A percentile compares a stretch with the other conserved stretches of the same genome.
These are phyloP conservation scores for Epizoanthus ramosus DNA, from an alignment of 92 coral and sea anemone genomes.

Conservation along the genomic window DNA sequence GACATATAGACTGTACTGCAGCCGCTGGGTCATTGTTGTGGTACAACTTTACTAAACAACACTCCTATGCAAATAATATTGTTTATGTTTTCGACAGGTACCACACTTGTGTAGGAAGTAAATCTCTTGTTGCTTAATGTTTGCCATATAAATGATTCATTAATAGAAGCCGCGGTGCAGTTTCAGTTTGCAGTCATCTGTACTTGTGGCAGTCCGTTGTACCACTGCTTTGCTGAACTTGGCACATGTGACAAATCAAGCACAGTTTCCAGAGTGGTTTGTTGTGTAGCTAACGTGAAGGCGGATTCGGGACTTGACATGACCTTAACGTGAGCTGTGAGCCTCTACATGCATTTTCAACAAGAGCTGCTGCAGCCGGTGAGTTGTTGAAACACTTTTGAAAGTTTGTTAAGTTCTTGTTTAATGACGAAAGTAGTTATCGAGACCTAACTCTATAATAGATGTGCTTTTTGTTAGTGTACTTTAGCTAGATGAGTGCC, in stretches of 20 bases:
- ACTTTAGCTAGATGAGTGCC: too few relatives aligned
- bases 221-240: neutral
- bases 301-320: neutral
- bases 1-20: too few relatives aligned
- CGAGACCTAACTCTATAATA: too few relatives aligned
- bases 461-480: too few relatives aligned
- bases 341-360: too few relatives aligned
- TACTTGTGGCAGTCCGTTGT: constrained; percentile 10
- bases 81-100: constrained; percentile 36
- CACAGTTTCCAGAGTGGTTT: neutral
- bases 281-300: neutral
- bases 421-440: too few relatives aligned
- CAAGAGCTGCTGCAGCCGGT: neutral
- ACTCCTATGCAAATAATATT: neutral
- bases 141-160: constrained; percentile 23
- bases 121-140: constrained; percentile 22
- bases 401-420: neutral
- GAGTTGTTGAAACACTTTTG: neutral
- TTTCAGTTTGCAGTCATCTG: constrained; percentile 10
- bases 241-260: neutral
- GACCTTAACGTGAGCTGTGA: neutral
- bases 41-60: constrained; percentile 14
- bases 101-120: neutral
- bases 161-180: constrained; percentile 24
- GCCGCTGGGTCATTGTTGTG: neutral